Evolutionary conservation across 2,888 invertebrate species (phyloP).

Genomic region (Drosophila pseudotalamancana): DNA sequence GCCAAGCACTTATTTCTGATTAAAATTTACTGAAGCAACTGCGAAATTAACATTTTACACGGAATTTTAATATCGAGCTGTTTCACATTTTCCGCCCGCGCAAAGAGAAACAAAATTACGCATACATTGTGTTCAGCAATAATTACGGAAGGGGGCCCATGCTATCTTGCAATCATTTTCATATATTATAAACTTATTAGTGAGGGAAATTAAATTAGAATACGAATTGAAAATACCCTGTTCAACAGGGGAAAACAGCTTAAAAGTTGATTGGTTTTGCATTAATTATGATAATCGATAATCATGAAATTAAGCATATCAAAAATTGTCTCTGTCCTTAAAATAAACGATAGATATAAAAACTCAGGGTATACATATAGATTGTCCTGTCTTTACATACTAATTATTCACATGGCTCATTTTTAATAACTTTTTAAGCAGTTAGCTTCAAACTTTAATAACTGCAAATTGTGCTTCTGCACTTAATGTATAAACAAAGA

Average conservation of each 20-base stretch:
- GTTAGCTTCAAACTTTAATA: not conserved
- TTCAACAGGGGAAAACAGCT: too few species aligned
- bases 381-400: too few species aligned
- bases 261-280: not conserved
- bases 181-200: not conserved
- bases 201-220: too few species aligned
- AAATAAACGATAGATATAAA: too few species aligned
- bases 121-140: constrained; percentile 9
- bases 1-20: constrained; percentile 38
- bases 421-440: not conserved
- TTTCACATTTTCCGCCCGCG: not conserved
- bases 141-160: not conserved
- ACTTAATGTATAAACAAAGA: constrained; percentile 1
- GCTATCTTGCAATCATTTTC: too few species aligned
- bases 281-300: too few species aligned
- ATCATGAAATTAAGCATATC: too few species aligned
- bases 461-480: constrained; percentile 7
- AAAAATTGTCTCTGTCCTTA: too few species aligned
- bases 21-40: constrained; percentile 28
- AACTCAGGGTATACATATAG: not conserved
- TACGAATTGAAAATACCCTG: not conserved
- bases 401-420: not conserved
- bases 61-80: not conserved
- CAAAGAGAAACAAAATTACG: too few species aligned
- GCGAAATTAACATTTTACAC: constrained; percentile 17